These are phyloP conservation scores for Cydia fagiglandana DNA, from an alignment of 1,140 invertebrate species.

Conservation along the genomic window DNA sequence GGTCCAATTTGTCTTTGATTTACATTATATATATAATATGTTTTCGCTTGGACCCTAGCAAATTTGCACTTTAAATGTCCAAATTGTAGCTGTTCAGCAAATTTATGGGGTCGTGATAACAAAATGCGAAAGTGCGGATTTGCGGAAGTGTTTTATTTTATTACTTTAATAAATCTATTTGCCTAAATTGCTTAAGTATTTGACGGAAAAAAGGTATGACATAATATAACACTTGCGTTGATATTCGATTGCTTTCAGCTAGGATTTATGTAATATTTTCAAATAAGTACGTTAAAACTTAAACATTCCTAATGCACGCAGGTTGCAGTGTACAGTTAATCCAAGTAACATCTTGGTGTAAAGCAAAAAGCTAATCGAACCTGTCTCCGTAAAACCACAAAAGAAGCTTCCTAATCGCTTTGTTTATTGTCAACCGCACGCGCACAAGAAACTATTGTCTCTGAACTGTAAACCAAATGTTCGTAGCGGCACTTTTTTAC, in stretches of 20 bases:
- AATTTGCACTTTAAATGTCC: neutral
- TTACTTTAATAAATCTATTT: neutral
- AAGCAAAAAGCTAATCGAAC: no score
- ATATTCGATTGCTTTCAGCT: neutral
- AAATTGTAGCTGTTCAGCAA: neutral
- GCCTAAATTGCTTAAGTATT: neutral
- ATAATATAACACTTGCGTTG: no score
- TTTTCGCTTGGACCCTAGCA: no score
- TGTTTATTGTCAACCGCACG: neutral
- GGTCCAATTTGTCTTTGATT: neutral
- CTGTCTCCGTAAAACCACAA: slow-evolving; percentile 3
- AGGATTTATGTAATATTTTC: neutral
- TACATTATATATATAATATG: no score
- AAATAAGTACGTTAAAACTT: neutral
- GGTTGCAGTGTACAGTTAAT: neutral
- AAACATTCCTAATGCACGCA: neutral
- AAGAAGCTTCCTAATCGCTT: neutral
- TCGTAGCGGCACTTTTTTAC: slow-evolving; percentile 47
- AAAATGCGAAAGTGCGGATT: neutral
- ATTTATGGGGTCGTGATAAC: neutral
- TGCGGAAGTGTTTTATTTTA: neutral
- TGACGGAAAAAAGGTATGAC: neutral
- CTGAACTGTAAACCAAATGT: slow-evolving; percentile 26
- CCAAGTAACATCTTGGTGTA: neutral
- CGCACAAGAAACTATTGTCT: slow-evolving; percentile 8